These are phyloP conservation scores for Caenorhabditis latens DNA, from an alignment of 1,140 invertebrate genomes.

Conservation along the genomic window DNA sequence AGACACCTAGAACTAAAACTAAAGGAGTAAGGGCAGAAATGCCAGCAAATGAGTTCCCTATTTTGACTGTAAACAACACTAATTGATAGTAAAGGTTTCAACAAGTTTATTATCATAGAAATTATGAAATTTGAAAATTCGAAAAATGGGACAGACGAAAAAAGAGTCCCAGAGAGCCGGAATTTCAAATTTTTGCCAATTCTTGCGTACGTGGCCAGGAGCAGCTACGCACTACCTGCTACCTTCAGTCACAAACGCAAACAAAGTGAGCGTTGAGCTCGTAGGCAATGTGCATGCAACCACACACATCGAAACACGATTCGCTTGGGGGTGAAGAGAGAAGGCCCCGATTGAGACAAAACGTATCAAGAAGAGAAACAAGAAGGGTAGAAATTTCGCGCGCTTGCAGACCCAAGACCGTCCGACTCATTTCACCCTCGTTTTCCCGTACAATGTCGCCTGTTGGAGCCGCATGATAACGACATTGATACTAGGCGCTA, in stretches of 20 bases:
- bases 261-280: conserved; percentile 40
- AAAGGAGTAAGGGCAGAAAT: too few relatives aligned
- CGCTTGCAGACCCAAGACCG: conserved; percentile 11
- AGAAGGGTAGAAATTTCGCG: conserved; percentile 41
- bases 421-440: conserved; percentile 4
- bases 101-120: neutral
- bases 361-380: conserved; percentile 17
- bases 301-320: conserved; percentile 51
- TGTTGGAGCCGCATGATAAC: conserved; percentile 21
- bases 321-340: conserved; percentile 16
- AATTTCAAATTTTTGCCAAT: neutral
- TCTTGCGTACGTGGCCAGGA: conserved; percentile 39
- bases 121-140: neutral
- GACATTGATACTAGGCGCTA: conserved; percentile 32
- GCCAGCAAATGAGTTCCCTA: too few relatives aligned
- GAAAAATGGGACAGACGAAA: neutral
- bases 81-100: too few relatives aligned
- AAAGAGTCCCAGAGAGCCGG: conserved; percentile 2
- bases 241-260: conserved; percentile 52
- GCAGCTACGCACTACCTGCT: conserved; percentile 27
- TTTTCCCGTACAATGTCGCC: conserved; percentile 17
- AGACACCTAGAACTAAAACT: too few relatives aligned
- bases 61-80: too few relatives aligned
- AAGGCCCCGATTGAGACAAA: conserved; percentile 25
- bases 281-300: conserved; percentile 52